These are phyloP conservation scores for Hydrochoerus hydrochaeris DNA, from an alignment of 2,113 vertebrate genomes.

Conservation along the genomic window DNA sequence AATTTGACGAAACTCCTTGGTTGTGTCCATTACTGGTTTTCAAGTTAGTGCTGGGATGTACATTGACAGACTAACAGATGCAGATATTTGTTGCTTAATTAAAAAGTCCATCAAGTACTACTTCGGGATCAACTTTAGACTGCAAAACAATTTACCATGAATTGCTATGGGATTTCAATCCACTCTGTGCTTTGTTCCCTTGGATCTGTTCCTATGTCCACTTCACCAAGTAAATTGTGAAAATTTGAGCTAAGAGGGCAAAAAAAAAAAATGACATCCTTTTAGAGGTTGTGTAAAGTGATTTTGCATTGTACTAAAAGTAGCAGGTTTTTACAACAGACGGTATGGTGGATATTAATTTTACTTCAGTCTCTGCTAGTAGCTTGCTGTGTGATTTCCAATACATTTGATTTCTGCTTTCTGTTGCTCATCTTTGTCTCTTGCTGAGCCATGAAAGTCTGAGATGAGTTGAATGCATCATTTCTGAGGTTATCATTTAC, in stretches of 20 bases:
- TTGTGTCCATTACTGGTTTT: conserved; percentile 72
- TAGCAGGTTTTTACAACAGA: not conserved
- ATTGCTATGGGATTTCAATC: conserved; percentile 39
- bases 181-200: not conserved
- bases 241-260: not conserved
- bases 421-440: not conserved
- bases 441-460: not conserved
- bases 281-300: not conserved
- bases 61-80: conserved; percentile 71
- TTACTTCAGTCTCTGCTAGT: not conserved
- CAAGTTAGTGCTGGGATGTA: conserved; percentile 69
- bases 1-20: not conserved
- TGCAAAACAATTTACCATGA: conserved; percentile 64
- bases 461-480: not conserved
- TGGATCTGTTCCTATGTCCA: not conserved
- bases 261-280: conserved; percentile 2
- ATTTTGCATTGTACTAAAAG: not conserved
- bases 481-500: not conserved
- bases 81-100: conserved; percentile 75
- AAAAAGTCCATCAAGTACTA: conserved; percentile 79
- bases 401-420: not conserved
- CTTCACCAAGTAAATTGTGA: conserved; percentile 25
- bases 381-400: not conserved
- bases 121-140: conserved; percentile 74
- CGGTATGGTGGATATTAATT: not conserved